Evolutionary conservation across 2,888 invertebrate species (phyloP).

Genomic region (Drosophila pegasa): DNA sequence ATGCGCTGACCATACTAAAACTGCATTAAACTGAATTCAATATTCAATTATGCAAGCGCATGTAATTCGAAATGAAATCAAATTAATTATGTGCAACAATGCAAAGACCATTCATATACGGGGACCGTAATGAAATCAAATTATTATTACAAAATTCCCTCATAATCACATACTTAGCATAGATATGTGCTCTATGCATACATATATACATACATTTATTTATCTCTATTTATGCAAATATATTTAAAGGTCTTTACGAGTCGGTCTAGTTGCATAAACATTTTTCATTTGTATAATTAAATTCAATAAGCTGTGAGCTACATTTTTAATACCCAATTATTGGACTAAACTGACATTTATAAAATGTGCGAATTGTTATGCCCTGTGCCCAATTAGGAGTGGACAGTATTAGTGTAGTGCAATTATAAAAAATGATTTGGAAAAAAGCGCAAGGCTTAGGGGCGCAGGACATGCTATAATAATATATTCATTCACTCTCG

Average conservation of each 20-base stretch:
- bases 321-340: constrained; percentile 44
- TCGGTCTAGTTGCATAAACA: constrained; percentile 19
- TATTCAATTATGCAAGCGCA: constrained; percentile 39
- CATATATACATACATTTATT: neutral
- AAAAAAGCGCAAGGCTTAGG: too few relatives aligned
- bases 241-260: neutral
- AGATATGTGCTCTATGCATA: neutral
- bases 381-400: neutral
- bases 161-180: constrained; percentile 32
- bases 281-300: constrained; percentile 60
- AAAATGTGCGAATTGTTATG: constrained; percentile 3
- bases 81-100: constrained; percentile 57
- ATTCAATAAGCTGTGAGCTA: constrained; percentile 58
- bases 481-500: too few relatives aligned
- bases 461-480: too few relatives aligned
- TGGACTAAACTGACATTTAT: constrained; percentile 18
- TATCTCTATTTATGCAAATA: neutral
- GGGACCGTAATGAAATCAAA: constrained; percentile 50
- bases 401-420: neutral
- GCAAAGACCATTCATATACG: constrained; percentile 30
- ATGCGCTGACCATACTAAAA: neutral
- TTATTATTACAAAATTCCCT: constrained; percentile 47
- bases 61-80: constrained; percentile 50
- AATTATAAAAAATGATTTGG: too few relatives aligned
- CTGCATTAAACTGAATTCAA: constrained; percentile 23